Conservation (phyloP, 1,140 invertebrate genomes). For the Drusus annulatus region DNA sequence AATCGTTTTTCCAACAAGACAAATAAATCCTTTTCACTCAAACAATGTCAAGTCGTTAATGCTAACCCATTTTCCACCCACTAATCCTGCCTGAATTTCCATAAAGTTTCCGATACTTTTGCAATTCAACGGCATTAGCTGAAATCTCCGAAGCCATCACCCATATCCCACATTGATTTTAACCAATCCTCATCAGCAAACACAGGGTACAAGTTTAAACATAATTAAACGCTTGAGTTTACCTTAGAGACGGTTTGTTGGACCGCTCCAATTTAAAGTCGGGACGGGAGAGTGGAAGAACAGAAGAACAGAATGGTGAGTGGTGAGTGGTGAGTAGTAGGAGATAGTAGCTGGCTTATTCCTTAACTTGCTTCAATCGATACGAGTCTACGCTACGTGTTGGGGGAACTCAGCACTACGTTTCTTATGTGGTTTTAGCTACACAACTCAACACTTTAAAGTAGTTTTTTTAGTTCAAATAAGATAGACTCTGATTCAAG, state of each 20-base stretch:
- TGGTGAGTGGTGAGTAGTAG: neutral
- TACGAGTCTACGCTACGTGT: conserved; percentile 7
- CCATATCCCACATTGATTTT: conserved; percentile 27
- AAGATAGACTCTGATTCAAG: neutral
- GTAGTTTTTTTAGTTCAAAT: neutral
- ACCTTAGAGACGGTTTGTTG: conserved; percentile 37
- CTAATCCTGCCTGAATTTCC: too few relatives aligned
- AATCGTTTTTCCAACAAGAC: too few relatives aligned
- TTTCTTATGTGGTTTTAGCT: conserved; percentile 10
- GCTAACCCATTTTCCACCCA: too few relatives aligned
- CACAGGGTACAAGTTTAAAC: conserved; percentile 26
- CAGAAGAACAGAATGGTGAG: neutral
- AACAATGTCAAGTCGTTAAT: too few relatives aligned
- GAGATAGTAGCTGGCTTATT: conserved; percentile 27
- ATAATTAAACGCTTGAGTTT: conserved; percentile 37
- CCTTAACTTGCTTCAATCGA: conserved; percentile 20
- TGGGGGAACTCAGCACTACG: neutral
- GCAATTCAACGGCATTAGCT: too few relatives aligned
- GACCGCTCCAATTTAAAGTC: conserved; percentile 22
- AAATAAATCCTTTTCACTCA: too few relatives aligned
- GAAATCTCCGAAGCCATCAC: conserved; percentile 8
- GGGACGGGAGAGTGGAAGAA: neutral
- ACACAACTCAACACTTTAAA: neutral
- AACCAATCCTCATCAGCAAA: conserved; percentile 30
- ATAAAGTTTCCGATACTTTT: too few relatives aligned